Base-by-base conservation (phyloP, 2,113 vertebrate genomes). In the Urocynchramus pylzowi region DNA sequence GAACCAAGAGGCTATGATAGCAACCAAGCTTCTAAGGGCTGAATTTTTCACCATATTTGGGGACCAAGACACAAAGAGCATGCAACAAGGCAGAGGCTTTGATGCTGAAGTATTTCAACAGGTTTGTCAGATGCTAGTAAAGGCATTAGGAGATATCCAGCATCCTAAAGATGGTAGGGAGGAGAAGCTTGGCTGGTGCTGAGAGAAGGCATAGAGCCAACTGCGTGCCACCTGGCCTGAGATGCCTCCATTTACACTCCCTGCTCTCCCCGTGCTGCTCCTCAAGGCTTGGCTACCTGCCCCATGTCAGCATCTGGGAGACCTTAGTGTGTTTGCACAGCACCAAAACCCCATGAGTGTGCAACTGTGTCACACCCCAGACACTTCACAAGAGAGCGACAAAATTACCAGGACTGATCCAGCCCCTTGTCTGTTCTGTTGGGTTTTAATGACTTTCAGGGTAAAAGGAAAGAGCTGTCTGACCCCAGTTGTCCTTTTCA, bases 21-120 rank as follows among this genome's bases (percentile, higher is more conserved):
- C 42, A 83, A 94, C 84, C 67, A 77, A 73, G 68, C 33, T 88
- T 86, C 52, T 89, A 74, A 83, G 44, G 45, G 64, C 91, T 44
- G 39, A 63, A 77, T 95, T 96, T 74, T 96, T 97, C 93, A 88
- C 95, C 88, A 86, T 96, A 97, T 96, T 94, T 96, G 95, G 96
- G 68, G 90, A 45, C 82, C 47, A 59, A 70, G 78, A 41, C 35
- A 50, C 1, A 6, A 80, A 70, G 64, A 59, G 3, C 3, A 1
- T 16, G 47, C 26, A 90, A n/a, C 13, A 47, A 35, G n/a, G 63
- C 74, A 50, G 45, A 65, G 57, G 15, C 12, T 91, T 75, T 79
- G 56, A 52, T 35, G 63, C 21, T 1, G 4, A 57, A 89, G 41
- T 76, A 35, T 69, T 91, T 73, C 6, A 0, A 15, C 44, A 94